Conservation (phyloP, 2,888 invertebrate genomes). For the Poecilus cupreus region DNA sequence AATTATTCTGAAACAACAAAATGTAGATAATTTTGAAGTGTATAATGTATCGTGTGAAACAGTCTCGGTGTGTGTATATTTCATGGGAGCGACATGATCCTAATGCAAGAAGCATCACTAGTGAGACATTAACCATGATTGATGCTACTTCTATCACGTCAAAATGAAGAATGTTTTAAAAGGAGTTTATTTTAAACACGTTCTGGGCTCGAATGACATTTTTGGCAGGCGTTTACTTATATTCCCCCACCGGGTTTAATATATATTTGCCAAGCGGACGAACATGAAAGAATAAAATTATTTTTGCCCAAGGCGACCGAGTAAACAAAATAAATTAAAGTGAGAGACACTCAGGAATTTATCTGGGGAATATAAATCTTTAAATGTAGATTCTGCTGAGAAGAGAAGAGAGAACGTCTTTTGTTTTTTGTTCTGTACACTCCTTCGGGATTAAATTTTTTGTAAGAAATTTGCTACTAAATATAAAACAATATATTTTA, state of each 20-base stretch:
- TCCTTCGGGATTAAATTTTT: constrained; percentile 32
- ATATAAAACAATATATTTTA: constrained; percentile 23
- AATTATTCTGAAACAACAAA: too few relatives aligned
- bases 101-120: constrained; percentile 10
- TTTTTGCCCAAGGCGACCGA: constrained; percentile 31
- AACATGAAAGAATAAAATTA: constrained; percentile 43
- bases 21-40: too few relatives aligned
- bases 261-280: constrained; percentile 16
- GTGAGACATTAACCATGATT: constrained; percentile 32
- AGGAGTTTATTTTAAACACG: constrained; percentile 32
- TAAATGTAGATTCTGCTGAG: constrained; percentile 34
- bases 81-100: not conserved
- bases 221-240: constrained; percentile 30
- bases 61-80: too few relatives aligned
- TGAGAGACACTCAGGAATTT: constrained; percentile 40
- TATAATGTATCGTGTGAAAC: too few relatives aligned
- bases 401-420: not conserved
- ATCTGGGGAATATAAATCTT: constrained; percentile 49
- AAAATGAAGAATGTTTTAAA: constrained; percentile 26
- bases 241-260: not conserved
- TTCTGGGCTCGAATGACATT: not conserved
- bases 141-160: constrained; percentile 14
- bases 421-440: constrained; percentile 23
- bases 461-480: constrained; percentile 13
- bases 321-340: constrained; percentile 44